phyloP scores from a whole-genome alignment of 1,140 invertebrate species.

The Drosophila kurseongensis region DNA sequence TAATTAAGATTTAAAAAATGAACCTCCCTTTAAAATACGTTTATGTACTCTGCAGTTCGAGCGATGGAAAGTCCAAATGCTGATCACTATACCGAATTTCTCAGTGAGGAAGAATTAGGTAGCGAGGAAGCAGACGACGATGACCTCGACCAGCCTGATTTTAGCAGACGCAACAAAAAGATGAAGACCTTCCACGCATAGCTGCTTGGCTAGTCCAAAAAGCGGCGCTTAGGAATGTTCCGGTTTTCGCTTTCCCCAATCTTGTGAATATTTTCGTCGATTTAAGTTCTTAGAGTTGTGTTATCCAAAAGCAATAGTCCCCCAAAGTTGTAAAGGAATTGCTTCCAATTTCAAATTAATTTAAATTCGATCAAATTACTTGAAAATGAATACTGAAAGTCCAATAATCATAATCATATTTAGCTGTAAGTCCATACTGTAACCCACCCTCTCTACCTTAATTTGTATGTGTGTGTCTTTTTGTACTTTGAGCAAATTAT shows the following conservation, averaged over 20 bases:
- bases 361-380: constrained; percentile 7
- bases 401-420: constrained; percentile 42
- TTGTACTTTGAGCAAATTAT: constrained; percentile 38
- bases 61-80: constrained; percentile 60
- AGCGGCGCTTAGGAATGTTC: neutral
- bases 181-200: constrained; percentile 82
- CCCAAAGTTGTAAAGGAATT: constrained; percentile 21
- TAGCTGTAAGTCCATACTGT: constrained; percentile 31
- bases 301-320: constrained; percentile 26
- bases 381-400: constrained; percentile 27
- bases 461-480: constrained; percentile 40
- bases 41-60: constrained; percentile 52
- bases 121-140: constrained; percentile 64
- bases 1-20: neutral
- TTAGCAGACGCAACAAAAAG: constrained; percentile 81
- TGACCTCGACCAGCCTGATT: constrained; percentile 69
- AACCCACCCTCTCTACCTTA: constrained; percentile 51
- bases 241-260: constrained; percentile 19
- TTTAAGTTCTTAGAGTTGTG: constrained; percentile 20
- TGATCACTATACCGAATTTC: constrained; percentile 30
- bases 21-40: neutral
- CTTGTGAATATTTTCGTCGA: constrained; percentile 8
- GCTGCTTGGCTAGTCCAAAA: constrained; percentile 4
- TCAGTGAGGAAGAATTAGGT: constrained; percentile 59
- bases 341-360: constrained; percentile 25